phyloP scores from a whole-genome alignment of 2,888 invertebrate species.

The Cephonodes hylas region DNA sequence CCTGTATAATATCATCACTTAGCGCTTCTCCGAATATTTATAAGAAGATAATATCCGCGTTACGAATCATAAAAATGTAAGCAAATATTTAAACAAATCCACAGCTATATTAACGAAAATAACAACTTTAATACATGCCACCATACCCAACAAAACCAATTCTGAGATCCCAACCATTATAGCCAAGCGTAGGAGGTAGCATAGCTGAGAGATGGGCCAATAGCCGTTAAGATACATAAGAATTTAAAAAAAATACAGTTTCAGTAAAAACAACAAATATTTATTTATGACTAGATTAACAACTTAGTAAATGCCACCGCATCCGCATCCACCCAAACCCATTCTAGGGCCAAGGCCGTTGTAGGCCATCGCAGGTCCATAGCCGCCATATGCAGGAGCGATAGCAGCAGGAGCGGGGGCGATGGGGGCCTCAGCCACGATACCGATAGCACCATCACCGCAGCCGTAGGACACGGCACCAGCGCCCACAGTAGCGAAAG shows the following conservation, averaged over 20 bases:
- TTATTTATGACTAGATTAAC: too few species aligned
- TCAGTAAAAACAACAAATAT: too few species aligned
- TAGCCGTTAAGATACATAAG: too few species aligned
- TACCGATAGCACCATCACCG: slow-evolving; percentile 33
- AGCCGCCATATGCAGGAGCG: slow-evolving; percentile 7
- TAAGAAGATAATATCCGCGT: too few species aligned
- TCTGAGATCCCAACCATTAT: slow-evolving; percentile 1
- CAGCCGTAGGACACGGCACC: slow-evolving; percentile 42
- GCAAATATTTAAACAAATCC: not conserved
- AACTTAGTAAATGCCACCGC: slow-evolving; percentile 9
- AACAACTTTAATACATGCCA: not conserved
- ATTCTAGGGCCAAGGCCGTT: slow-evolving; percentile 6
- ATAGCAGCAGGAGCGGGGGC: slow-evolving; percentile 1
- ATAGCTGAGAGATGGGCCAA: too few species aligned
- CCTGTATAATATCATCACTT: too few species aligned
- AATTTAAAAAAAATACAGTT: too few species aligned
- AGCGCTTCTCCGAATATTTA: too few species aligned
- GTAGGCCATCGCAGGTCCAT: not conserved
- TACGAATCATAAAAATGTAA: too few species aligned
- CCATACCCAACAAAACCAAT: slow-evolving; percentile 1
- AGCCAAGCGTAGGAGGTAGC: not conserved
- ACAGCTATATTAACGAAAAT: not conserved
- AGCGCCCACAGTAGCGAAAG: slow-evolving; percentile 40
- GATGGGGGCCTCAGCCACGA: slow-evolving; percentile 22
- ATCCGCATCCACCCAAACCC: slow-evolving; percentile 5